A percentile compares a stretch with the other conserved stretches of the same genome.
Conservation (phyloP, 2,797 vertebrate species). For the Morus bassanus region DNA sequence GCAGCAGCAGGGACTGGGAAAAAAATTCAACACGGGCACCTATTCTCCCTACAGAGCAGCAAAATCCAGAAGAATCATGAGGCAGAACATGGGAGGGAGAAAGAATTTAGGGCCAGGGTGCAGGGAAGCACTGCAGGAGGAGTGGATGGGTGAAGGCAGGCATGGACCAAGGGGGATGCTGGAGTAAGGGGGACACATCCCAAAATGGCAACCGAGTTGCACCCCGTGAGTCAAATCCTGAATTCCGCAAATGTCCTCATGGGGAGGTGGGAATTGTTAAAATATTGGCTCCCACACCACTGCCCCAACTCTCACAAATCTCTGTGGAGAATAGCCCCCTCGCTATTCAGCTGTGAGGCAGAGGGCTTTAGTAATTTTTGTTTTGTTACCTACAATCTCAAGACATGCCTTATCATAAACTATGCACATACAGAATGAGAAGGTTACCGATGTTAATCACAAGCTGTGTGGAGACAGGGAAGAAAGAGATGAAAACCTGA, state of each 20-base stretch:
- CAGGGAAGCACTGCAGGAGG: not conserved
- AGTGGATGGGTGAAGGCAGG: not conserved
- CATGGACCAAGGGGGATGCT: not conserved
- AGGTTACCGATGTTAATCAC: not conserved
- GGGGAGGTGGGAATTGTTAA: not conserved
- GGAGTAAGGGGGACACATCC: not conserved
- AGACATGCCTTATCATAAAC: not conserved
- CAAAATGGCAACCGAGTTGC: not conserved
- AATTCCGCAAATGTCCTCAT: not conserved
- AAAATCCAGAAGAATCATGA: not conserved
- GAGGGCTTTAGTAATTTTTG: not conserved
- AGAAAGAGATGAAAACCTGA: not conserved
- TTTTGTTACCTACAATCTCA: not conserved
- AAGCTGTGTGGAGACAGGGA: not conserved
- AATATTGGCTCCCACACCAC: not conserved
- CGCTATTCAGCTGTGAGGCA: not conserved
- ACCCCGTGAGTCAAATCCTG: not conserved
- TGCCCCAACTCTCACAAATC: not conserved
- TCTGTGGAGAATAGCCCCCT: not conserved
- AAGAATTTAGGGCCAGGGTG: not conserved
- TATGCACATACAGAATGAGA: not conserved
- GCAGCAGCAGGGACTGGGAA: not conserved
- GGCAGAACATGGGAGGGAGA: not conserved
- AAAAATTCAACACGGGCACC: not conserved
- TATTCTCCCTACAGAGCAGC: not conserved